Percentiles rank a stretch among this genome's conserved stretches.
phyloP scores from a whole-genome alignment of 2,113 vertebrate genomes.

The Eupsittula cactorum region DNA sequence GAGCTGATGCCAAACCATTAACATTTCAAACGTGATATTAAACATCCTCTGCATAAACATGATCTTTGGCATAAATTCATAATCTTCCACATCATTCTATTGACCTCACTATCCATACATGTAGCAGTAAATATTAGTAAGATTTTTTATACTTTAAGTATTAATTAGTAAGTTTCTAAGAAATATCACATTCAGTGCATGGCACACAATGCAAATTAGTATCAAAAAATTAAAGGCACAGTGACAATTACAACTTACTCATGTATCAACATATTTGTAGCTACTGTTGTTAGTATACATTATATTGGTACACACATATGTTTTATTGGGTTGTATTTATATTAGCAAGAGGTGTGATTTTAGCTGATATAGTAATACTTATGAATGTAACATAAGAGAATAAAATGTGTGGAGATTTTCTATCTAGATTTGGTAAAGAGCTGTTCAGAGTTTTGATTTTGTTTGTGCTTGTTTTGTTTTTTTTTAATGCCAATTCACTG shows the following conservation, averaged over 20 bases:
- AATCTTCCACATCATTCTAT: not conserved
- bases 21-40: conserved; percentile 12
- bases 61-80: conserved; percentile 13
- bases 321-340: not conserved
- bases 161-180: not conserved
- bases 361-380: not conserved
- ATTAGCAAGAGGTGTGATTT: not conserved
- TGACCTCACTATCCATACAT: not conserved
- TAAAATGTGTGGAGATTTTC: not conserved
- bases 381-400: not conserved
- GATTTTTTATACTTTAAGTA: not conserved
- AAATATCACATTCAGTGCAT: not conserved
- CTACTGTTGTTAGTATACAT: fast-evolving
- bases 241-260: not conserved
- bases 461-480: not conserved
- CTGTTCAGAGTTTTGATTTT: not conserved
- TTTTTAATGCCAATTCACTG: not conserved
- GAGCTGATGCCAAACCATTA: conserved; percentile 36
- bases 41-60: not conserved
- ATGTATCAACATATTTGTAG: not conserved
- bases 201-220: not conserved
- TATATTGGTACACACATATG: not conserved
- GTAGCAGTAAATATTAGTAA: not conserved
- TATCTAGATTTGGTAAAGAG: not conserved
- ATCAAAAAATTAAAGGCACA: not conserved